phyloP scores from a whole-genome alignment of 2,797 vertebrate genomes.

The Microchirus variegatus region DNA sequence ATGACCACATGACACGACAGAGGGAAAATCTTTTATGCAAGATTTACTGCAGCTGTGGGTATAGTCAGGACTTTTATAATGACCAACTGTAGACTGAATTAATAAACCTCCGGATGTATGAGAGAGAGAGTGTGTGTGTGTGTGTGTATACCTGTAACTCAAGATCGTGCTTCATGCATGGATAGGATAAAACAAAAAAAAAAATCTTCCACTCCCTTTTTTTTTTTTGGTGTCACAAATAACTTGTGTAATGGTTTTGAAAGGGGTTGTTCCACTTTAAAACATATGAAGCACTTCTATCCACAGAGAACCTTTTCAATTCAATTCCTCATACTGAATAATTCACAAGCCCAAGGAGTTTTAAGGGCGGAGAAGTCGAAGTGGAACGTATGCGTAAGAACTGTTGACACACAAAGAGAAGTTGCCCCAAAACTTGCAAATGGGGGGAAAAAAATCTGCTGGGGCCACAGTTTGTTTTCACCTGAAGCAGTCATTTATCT shows the following conservation, averaged over 20 bases:
- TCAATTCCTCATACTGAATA: slow-evolving; percentile 69
- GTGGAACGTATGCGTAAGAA: slow-evolving; percentile 59
- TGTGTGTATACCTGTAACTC: slow-evolving; percentile 18
- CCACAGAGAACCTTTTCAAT: slow-evolving; percentile 60
- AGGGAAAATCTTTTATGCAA: slow-evolving; percentile 48
- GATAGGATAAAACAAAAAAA: slow-evolving; percentile 13
- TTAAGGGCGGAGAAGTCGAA: slow-evolving; percentile 51
- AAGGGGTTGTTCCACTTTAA: slow-evolving; percentile 47
- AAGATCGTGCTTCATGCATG: slow-evolving; percentile 31
- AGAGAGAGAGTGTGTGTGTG: slow-evolving; percentile 21
- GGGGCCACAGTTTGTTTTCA: slow-evolving; percentile 82
- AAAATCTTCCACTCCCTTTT: slow-evolving; percentile 31
- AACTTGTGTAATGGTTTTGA: slow-evolving; percentile 44
- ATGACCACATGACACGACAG: slow-evolving; percentile 54
- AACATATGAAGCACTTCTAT: slow-evolving; percentile 60
- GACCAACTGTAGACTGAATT: slow-evolving; percentile 42
- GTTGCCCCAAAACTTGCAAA: slow-evolving; percentile 58
- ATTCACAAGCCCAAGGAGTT: slow-evolving; percentile 63
- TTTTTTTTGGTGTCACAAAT: slow-evolving; percentile 49
- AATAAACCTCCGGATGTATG: slow-evolving; percentile 29
- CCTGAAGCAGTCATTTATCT: slow-evolving; percentile 86
- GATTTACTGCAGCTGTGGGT: slow-evolving; percentile 59
- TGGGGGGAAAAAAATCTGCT: slow-evolving; percentile 51
- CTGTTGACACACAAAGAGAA: slow-evolving; percentile 64
- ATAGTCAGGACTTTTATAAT: slow-evolving; percentile 64